These are phyloP conservation scores for Myopa tessellatipennis DNA, from an alignment of 2,888 invertebrate species.

Conservation along the genomic window DNA sequence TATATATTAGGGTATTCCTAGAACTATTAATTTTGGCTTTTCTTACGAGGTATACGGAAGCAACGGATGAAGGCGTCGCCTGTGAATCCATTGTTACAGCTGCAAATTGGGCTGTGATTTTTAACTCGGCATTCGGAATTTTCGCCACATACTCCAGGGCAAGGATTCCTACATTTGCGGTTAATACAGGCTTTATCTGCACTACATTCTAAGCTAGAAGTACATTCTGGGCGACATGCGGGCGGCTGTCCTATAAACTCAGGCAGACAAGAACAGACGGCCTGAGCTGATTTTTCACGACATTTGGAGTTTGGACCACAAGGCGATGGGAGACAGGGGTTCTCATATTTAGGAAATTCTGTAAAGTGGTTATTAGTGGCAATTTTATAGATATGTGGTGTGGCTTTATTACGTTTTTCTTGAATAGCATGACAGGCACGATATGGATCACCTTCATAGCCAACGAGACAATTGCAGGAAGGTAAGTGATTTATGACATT, in stretches of 20 bases:
- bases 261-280: conserved; percentile 77
- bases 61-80: conserved; percentile 72
- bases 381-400: not conserved
- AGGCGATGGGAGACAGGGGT: conserved; percentile 82
- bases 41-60: conserved; percentile 68
- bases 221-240: conserved; percentile 78
- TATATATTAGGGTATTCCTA: not conserved
- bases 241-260: conserved; percentile 73
- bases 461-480: conserved; percentile 72
- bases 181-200: conserved; percentile 75
- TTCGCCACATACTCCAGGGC: conserved; percentile 78
- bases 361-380: conserved; percentile 40
- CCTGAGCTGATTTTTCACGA: conserved; percentile 77
- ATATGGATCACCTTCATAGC: conserved; percentile 78
- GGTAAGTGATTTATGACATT: conserved; percentile 76
- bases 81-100: conserved; percentile 74
- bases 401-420: conserved; percentile 69
- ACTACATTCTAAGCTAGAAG: conserved; percentile 78
- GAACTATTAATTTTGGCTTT: not conserved
- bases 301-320: conserved; percentile 88
- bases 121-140: conserved; percentile 80
- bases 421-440: conserved; percentile 71
- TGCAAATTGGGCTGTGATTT: conserved; percentile 81
- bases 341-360: conserved; percentile 69
- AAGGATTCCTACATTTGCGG: conserved; percentile 79